Evolutionary conservation across 1,140 invertebrate genomes (phyloP).

Genomic region (Lepeophtheirus salmonis): DNA sequence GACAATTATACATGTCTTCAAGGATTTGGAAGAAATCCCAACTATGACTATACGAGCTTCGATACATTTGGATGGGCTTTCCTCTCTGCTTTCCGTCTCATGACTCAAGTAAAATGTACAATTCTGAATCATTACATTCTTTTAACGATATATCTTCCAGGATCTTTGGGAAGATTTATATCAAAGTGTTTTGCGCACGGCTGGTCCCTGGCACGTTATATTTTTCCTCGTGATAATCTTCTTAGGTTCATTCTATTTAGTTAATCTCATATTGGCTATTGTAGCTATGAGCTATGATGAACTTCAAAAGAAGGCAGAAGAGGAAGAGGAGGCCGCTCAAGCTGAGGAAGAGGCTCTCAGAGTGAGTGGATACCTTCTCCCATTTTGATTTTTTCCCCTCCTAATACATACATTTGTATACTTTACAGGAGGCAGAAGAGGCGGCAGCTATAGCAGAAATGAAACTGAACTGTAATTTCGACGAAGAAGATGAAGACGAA

Average conservation of each 20-base stretch:
- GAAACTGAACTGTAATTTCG: background rate
- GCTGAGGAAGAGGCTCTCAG: constrained; percentile 73
- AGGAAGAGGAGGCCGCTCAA: constrained; percentile 55
- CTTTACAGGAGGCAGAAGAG: constrained; percentile 4
- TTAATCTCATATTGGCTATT: constrained; percentile 96
- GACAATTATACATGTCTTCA: constrained; percentile 69
- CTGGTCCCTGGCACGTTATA: constrained; percentile 86
- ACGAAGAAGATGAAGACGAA: constrained; percentile 2
- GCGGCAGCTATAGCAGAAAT: constrained; percentile 1
- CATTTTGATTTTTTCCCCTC: background rate
- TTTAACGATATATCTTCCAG: constrained; percentile 20
- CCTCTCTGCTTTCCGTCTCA: constrained; percentile 82
- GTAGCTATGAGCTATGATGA: constrained; percentile 98
- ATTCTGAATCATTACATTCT: too few species aligned
- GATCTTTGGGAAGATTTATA: constrained; percentile 98
- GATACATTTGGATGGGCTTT: constrained; percentile 94
- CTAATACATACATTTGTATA: background rate
- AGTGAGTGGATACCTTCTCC: constrained; percentile 22
- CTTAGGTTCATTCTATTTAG: constrained; percentile 92
- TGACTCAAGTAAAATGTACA: constrained; percentile 51
- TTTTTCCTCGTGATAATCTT: constrained; percentile 98
- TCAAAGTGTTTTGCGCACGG: constrained; percentile 67
- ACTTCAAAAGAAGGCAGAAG: constrained; percentile 90
- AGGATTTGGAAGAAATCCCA: constrained; percentile 69
- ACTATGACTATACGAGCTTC: constrained; percentile 92